Evolutionary conservation across 2,797 vertebrate genomes (phyloP).

Genomic region (Limosa lapponica): DNA sequence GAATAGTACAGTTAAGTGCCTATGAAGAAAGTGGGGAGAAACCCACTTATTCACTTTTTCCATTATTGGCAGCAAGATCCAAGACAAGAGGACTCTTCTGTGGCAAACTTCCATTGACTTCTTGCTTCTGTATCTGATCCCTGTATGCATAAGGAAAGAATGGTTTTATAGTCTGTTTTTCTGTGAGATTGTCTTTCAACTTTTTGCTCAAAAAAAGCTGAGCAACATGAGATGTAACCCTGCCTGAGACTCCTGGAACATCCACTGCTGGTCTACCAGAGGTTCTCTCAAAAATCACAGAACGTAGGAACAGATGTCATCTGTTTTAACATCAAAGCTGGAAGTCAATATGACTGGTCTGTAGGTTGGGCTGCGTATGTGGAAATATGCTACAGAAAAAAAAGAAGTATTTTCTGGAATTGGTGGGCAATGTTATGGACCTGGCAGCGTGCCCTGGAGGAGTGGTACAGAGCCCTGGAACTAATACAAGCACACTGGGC

Average conservation of each 20-base stretch:
- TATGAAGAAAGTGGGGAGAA: neutral
- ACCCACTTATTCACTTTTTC: constrained; percentile 9
- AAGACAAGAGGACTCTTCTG: neutral
- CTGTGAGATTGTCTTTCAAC: accelerated
- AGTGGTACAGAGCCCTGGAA: neutral
- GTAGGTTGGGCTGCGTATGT: neutral
- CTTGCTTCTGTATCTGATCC: constrained; percentile 2
- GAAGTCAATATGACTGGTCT: accelerated
- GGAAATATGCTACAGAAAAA: neutral
- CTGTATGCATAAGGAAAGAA: neutral
- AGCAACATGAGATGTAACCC: neutral
- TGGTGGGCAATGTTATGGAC: neutral
- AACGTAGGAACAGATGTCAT: neutral
- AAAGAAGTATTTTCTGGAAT: neutral
- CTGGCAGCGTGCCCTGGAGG: neutral
- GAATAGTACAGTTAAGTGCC: neutral
- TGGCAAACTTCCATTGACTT: neutral
- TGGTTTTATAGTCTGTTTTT: neutral
- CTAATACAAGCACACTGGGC: neutral
- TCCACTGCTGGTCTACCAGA: neutral
- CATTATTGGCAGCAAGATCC: neutral
- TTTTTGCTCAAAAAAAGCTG: neutral
- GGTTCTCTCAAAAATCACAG: neutral
- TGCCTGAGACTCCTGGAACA: neutral
- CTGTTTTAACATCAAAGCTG: neutral